These are phyloP conservation scores for Balanococcus diminutus DNA, from an alignment of 2,888 invertebrate genomes.

Conservation along the genomic window DNA sequence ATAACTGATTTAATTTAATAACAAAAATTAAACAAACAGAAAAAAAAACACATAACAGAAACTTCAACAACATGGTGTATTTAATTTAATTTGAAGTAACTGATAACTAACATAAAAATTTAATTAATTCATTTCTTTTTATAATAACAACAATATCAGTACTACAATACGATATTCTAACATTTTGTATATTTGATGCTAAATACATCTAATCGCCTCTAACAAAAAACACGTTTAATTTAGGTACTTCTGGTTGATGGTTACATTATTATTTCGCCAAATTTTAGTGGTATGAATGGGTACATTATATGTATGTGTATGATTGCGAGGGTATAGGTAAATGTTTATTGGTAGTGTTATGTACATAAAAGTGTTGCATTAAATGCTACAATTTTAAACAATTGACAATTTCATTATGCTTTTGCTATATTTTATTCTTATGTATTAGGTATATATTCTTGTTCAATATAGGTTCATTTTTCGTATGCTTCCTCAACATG, in stretches of 20 bases:
- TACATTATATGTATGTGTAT: constrained; percentile 28
- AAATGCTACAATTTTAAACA: constrained; percentile 42
- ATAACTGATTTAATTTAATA: constrained; percentile 39
- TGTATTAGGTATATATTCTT: constrained; percentile 18
- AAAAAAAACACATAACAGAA: constrained; percentile 42
- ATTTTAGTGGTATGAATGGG: constrained; percentile 32
- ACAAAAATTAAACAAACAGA: constrained; percentile 36
- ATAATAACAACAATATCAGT: constrained; percentile 50
- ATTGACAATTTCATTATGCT: constrained; percentile 41
- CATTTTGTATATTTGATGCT: constrained; percentile 24
- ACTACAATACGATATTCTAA: constrained; percentile 48
- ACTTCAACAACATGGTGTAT: constrained; percentile 54
- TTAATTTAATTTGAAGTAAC: constrained; percentile 52
- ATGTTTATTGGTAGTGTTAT: constrained; percentile 31
- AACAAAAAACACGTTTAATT: constrained; percentile 2
- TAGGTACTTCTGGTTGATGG: background rate
- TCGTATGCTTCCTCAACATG: background rate
- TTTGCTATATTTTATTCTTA: constrained; percentile 25
- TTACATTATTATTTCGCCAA: background rate
- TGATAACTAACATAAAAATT: constrained; percentile 51
- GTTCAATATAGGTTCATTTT: too few species aligned
- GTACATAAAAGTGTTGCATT: constrained; percentile 31
- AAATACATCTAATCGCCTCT: constrained; percentile 42
- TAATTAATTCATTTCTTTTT: constrained; percentile 7
- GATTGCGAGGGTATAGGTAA: constrained; percentile 14